These are phyloP conservation scores for Leptosomus discolor DNA, from an alignment of 2,113 vertebrate genomes.

Conservation along the genomic window DNA sequence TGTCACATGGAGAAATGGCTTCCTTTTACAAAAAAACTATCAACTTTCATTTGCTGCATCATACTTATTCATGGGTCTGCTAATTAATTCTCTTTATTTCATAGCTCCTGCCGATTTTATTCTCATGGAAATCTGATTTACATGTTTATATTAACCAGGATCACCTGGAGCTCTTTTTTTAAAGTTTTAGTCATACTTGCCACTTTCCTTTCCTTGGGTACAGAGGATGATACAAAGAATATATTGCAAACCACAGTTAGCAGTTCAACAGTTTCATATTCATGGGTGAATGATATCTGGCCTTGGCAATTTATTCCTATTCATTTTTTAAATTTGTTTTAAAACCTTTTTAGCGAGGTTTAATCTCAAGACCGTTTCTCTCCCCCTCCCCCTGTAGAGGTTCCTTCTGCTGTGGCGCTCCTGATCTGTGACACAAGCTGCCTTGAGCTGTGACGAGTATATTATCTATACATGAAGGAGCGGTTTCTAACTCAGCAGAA, in stretches of 20 bases:
- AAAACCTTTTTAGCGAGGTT: conserved; percentile 33
- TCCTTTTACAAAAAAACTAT: neutral
- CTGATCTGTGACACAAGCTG: conserved; percentile 36
- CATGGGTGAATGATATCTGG: conserved; percentile 23
- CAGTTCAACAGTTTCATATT: conserved; percentile 30
- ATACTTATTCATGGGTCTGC: conserved; percentile 20
- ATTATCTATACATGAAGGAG: neutral
- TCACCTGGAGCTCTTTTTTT: neutral
- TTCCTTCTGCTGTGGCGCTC: neutral
- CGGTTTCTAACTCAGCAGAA: neutral
- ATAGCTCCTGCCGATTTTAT: neutral
- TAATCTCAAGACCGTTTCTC: neutral
- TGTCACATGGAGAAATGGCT: neutral
- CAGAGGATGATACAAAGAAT: neutral
- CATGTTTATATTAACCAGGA: neutral
- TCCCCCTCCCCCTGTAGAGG: neutral
- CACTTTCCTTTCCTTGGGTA: neutral
- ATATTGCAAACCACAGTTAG: neutral
- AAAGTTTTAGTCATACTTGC: neutral
- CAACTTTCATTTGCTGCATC: neutral
- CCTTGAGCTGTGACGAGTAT: conserved; percentile 19
- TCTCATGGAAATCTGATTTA: conserved; percentile 8
- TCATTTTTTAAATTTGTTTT: conserved; percentile 27
- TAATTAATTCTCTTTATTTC: conserved; percentile 49
- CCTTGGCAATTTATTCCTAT: conserved; percentile 22